phyloP scores from a whole-genome alignment of 2,888 invertebrate species.

The Yponomeuta malinellus region DNA sequence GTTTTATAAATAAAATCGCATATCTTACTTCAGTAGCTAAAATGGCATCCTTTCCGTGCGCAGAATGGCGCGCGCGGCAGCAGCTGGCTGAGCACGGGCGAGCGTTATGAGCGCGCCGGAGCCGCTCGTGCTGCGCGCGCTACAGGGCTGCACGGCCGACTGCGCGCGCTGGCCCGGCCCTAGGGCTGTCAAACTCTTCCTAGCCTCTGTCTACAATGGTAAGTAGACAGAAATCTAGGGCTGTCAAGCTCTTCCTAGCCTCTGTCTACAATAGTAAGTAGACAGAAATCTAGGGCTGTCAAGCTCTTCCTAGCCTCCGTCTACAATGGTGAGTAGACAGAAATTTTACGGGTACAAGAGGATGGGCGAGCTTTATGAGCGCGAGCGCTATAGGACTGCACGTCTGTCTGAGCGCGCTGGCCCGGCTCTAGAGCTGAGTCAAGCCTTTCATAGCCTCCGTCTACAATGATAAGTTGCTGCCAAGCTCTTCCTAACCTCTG shows the following conservation, averaged over 20 bases:
- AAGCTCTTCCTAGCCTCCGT: slow-evolving; percentile 77
- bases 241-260: slow-evolving; percentile 76
- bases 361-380: slow-evolving; percentile 51
- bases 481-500: too few species aligned
- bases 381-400: slow-evolving; percentile 48
- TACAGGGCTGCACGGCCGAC: slow-evolving; percentile 58
- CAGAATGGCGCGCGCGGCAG: slow-evolving; percentile 49
- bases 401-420: too few species aligned
- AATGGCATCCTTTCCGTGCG: background rate
- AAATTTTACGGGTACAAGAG: slow-evolving; percentile 23
- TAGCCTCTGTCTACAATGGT: slow-evolving; percentile 76
- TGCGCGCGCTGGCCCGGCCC: slow-evolving; percentile 75
- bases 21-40: too few species aligned
- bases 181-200: slow-evolving; percentile 75
- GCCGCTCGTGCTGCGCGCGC: slow-evolving; percentile 69
- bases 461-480: too few species aligned
- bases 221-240: slow-evolving; percentile 44
- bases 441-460: too few species aligned
- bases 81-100: slow-evolving; percentile 45
- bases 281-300: slow-evolving; percentile 67
- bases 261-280: slow-evolving; percentile 72
- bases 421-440: too few species aligned
- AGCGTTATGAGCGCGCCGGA: slow-evolving; percentile 69
- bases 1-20: too few species aligned
- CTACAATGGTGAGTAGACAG: slow-evolving; percentile 62